These are phyloP conservation scores for Calypte anna DNA, from an alignment of 2,113 vertebrate species.

Conservation along the genomic window DNA sequence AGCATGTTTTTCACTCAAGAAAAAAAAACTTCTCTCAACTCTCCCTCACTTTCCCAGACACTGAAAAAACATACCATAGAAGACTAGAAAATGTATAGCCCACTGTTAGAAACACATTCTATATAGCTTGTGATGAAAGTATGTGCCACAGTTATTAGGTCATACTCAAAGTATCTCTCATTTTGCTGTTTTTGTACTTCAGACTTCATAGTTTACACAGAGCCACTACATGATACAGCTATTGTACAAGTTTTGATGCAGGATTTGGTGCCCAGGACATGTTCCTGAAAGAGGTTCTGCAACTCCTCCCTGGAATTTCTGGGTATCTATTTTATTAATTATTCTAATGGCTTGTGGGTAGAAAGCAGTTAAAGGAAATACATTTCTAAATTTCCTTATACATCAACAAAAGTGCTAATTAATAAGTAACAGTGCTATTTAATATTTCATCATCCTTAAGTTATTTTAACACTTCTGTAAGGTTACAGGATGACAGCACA, in stretches of 20 bases:
- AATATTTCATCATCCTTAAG: background rate
- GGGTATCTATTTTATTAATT: background rate
- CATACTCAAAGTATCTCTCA: background rate
- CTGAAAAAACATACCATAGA: background rate
- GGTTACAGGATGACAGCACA: background rate
- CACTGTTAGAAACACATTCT: background rate
- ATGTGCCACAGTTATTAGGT: background rate
- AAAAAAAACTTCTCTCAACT: background rate
- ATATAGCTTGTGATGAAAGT: background rate
- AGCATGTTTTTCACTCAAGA: background rate
- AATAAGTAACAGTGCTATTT: background rate
- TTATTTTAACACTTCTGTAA: slow-evolving; percentile 8
- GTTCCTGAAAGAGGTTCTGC: background rate
- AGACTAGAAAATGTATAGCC: background rate
- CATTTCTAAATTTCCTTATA: background rate
- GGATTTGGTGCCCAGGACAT: background rate
- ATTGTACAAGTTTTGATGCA: background rate
- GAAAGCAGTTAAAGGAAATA: background rate
- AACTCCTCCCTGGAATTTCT: background rate
- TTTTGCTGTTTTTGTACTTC: background rate
- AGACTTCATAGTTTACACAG: background rate
- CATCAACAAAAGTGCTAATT: background rate
- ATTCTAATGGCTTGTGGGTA: background rate
- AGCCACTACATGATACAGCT: background rate
- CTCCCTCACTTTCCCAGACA: background rate